Percentiles rank a stretch among this genome's conserved stretches.
phyloP scores from a whole-genome alignment of 2,797 vertebrate genomes.

The Threskiornis aethiopicus region DNA sequence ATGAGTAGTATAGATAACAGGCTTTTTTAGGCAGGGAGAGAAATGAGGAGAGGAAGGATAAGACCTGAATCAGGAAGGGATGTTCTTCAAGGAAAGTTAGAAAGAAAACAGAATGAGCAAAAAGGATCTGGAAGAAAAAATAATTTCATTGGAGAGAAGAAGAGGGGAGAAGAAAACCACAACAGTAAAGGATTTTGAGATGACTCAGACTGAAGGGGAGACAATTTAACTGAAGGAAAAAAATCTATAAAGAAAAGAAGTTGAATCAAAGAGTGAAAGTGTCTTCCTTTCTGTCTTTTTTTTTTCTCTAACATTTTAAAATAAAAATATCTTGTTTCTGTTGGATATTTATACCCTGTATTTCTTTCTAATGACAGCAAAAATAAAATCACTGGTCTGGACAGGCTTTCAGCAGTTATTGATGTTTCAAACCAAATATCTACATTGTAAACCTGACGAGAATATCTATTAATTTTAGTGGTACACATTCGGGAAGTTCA shows the following conservation, averaged over 20 bases:
- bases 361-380: background rate
- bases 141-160: background rate
- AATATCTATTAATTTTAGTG: background rate
- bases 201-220: background rate
- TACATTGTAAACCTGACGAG: background rate
- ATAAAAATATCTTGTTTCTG: background rate
- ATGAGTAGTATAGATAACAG: background rate
- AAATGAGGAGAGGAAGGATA: background rate
- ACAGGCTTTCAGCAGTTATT: background rate
- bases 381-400: background rate
- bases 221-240: background rate
- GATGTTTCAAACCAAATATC: background rate
- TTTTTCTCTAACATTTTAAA: background rate
- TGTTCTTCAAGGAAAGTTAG: background rate
- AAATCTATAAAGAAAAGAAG: background rate
- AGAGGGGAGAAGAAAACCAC: background rate
- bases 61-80: background rate
- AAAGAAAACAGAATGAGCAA: background rate
- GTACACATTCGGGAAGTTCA: background rate
- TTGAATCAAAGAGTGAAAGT: background rate
- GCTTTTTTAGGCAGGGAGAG: background rate
- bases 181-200: background rate
- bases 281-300: background rate
- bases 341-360: background rate
- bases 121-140: background rate